Percentiles rank a stretch among this genome's conserved stretches.
These are phyloP conservation scores for Actenoides lindsayi DNA, from an alignment of 2,113 vertebrate genomes.

Conservation along the genomic window DNA sequence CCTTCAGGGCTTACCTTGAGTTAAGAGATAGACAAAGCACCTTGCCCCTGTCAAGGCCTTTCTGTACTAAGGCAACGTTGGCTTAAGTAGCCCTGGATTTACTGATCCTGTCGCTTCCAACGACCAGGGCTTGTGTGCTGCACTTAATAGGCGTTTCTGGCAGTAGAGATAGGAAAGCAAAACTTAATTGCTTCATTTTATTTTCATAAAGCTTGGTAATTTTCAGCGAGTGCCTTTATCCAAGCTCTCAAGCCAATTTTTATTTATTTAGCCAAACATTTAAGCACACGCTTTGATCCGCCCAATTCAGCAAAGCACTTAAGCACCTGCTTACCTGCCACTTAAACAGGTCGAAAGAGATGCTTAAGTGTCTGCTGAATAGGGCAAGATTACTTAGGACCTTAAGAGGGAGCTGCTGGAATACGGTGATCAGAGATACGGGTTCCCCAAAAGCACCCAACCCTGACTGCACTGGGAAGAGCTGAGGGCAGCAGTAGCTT, in stretches of 20 bases:
- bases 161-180: slow-evolving; percentile 6
- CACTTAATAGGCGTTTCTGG: not conserved
- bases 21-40: not conserved
- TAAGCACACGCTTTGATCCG: slow-evolving; percentile 19
- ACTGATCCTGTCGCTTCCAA: not conserved
- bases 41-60: not conserved
- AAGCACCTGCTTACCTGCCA: not conserved
- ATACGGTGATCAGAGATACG: not conserved
- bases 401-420: not conserved
- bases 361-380: not conserved
- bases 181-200: slow-evolving; percentile 21
- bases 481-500: not conserved
- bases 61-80: not conserved
- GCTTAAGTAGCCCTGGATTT: not conserved
- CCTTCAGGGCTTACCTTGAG: not conserved
- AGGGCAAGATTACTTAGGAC: not conserved
- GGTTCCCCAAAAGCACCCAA: not conserved
- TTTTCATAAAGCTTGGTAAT: slow-evolving; percentile 34
- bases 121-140: not conserved
- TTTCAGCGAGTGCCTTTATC: slow-evolving; percentile 35
- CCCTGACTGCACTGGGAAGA: not conserved
- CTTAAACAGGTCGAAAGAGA: slow-evolving; percentile 1
- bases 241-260: slow-evolving; percentile 29
- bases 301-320: slow-evolving; percentile 34
- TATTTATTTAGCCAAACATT: slow-evolving; percentile 56